These are phyloP conservation scores for Ovibos moschatus DNA, from an alignment of 2,113 vertebrate genomes.

Conservation along the genomic window DNA sequence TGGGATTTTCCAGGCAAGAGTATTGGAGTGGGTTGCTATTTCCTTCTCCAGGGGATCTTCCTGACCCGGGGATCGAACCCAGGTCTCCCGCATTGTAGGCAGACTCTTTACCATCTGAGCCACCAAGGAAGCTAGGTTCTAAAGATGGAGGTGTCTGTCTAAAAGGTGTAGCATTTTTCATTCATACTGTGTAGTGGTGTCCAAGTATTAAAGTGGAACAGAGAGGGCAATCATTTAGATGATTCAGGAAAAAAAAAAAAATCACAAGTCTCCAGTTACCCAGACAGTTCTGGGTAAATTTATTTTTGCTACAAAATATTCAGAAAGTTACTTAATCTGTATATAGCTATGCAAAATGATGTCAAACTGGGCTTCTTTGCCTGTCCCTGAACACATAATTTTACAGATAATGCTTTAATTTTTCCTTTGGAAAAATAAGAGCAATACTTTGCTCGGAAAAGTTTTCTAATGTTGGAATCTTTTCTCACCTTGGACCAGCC, in stretches of 20 bases:
- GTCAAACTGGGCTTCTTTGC: neutral
- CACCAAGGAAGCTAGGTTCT: neutral
- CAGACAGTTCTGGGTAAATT: neutral
- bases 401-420: neutral
- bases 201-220: neutral
- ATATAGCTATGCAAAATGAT: neutral
- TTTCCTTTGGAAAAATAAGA: neutral
- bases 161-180: neutral
- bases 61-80: rapidly evolving
- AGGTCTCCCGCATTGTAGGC: too few relatives aligned
- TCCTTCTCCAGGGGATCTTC: too few relatives aligned
- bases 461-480: neutral
- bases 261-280: neutral
- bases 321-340: neutral
- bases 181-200: neutral
- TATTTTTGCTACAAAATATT: neutral
- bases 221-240: neutral
- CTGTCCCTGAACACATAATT: neutral
- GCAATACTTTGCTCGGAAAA: neutral
- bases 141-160: neutral
- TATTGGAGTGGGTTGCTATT: too few relatives aligned
- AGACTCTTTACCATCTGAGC: too few relatives aligned
- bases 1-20: too few relatives aligned
- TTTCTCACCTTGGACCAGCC: neutral
- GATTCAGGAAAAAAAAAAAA: neutral